Conservation (phyloP, 2,797 vertebrate species). For the Chaetophractus vellerosus region DNA sequence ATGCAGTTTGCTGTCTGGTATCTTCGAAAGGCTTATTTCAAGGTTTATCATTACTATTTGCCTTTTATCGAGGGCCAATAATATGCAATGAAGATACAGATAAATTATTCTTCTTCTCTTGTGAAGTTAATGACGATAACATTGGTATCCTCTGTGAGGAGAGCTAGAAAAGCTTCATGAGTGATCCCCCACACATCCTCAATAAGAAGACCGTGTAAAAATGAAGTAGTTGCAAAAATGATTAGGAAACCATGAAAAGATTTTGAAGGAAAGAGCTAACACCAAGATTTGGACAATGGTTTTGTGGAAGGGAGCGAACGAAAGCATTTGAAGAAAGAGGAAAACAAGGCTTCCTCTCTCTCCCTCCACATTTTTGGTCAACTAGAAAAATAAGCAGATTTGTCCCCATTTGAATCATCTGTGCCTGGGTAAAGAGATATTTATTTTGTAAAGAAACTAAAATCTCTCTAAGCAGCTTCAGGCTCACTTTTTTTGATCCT, state of each 20-base stretch:
- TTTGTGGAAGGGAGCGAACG: slow-evolving; percentile 26
- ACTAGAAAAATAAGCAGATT: slow-evolving; percentile 34
- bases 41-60: slow-evolving; percentile 54
- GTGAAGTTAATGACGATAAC: neutral
- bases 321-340: neutral
- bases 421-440: neutral
- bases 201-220: neutral
- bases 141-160: neutral
- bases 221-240: neutral
- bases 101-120: slow-evolving; percentile 20
- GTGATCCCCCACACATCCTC: neutral
- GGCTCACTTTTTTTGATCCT: slow-evolving; percentile 1
- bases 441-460: slow-evolving; percentile 1
- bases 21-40: slow-evolving; percentile 45
- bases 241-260: slow-evolving; percentile 34
- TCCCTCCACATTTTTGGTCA: neutral
- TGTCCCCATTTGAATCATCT: neutral
- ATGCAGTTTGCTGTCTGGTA: slow-evolving; percentile 56
- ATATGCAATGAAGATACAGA: neutral
- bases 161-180: neutral
- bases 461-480: neutral
- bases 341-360: neutral
- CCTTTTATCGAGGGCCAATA: slow-evolving; percentile 79
- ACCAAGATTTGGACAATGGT: neutral
- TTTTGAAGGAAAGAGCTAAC: neutral